A percentile compares a stretch with the other conserved stretches of the same genome.
Conservation (phyloP, 2,888 invertebrate genomes). For the Stramonita haemastoma region DNA sequence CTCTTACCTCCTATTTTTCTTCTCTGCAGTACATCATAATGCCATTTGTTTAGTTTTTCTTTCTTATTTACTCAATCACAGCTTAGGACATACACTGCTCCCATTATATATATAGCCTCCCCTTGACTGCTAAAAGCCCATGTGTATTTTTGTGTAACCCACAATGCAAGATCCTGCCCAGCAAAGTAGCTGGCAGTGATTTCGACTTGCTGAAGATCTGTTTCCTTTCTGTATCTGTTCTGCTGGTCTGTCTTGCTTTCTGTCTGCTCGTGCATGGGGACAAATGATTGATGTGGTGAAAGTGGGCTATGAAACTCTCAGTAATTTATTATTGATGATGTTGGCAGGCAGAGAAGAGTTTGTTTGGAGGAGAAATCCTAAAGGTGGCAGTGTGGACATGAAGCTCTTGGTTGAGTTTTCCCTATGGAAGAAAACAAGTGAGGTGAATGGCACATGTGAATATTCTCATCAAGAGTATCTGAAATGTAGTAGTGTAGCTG, state of each 20-base stretch:
- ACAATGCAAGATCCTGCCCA: background rate
- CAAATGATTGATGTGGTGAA: background rate
- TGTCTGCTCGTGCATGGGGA: background rate
- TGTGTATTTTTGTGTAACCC: background rate
- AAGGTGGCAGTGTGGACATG: background rate
- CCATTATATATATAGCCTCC: background rate
- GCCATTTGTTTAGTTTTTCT: too few relatives aligned
- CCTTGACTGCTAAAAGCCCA: background rate
- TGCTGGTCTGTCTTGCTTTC: background rate
- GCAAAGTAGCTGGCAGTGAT: background rate
- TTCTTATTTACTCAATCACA: background rate
- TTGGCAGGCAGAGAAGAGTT: background rate
- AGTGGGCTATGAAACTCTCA: background rate
- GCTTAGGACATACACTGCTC: background rate
- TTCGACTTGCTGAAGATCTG: background rate
- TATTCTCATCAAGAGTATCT: slow-evolving; percentile 12
- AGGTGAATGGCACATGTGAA: background rate
- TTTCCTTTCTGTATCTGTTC: background rate
- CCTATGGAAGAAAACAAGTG: background rate
- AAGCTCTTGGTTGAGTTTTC: background rate
- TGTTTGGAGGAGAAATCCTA: background rate
- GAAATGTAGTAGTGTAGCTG: slow-evolving; percentile 18
- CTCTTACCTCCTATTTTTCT: too few relatives aligned
- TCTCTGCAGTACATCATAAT: too few relatives aligned
- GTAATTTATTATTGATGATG: background rate